These are phyloP conservation scores for Helicorthomorpha holstii DNA, from an alignment of 1,140 invertebrate genomes.

Conservation along the genomic window DNA sequence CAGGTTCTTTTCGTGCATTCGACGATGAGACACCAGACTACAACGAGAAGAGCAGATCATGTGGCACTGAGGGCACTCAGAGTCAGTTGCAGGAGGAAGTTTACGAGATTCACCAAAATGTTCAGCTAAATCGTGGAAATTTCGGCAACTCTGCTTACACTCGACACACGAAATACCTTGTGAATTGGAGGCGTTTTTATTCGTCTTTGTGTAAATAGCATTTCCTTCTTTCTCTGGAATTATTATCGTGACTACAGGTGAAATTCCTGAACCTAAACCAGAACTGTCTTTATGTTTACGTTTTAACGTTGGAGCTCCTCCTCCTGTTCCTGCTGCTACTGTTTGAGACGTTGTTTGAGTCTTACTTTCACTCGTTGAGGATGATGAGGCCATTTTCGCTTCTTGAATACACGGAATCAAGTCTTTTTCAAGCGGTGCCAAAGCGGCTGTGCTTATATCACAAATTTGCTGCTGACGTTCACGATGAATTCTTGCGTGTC, in stretches of 20 bases:
- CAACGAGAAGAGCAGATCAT: slow-evolving; percentile 14
- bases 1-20: slow-evolving; percentile 12
- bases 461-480: slow-evolving; percentile 10
- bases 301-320: too few species aligned
- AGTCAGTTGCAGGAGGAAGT: slow-evolving; percentile 5
- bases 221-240: too few species aligned
- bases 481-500: slow-evolving; percentile 9
- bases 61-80: slow-evolving; percentile 11
- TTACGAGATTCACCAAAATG: slow-evolving; percentile 10
- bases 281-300: too few species aligned
- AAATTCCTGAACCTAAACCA: too few species aligned
- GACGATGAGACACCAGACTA: slow-evolving; percentile 12
- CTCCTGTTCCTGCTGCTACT: too few species aligned
- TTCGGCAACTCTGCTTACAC: background rate
- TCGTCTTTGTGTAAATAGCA: too few species aligned
- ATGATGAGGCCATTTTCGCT: background rate
- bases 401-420: slow-evolving; percentile 10
- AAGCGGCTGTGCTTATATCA: slow-evolving; percentile 9
- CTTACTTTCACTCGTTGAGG: too few species aligned
- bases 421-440: slow-evolving; percentile 9
- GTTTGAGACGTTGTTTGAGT: too few species aligned
- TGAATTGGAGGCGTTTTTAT: too few species aligned
- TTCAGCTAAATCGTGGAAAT: background rate
- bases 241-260: too few species aligned
- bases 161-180: too few species aligned